These are phyloP conservation scores for Choloepus hoffmanni DNA, from an alignment of 2,113 vertebrate genomes.

Conservation along the genomic window DNA sequence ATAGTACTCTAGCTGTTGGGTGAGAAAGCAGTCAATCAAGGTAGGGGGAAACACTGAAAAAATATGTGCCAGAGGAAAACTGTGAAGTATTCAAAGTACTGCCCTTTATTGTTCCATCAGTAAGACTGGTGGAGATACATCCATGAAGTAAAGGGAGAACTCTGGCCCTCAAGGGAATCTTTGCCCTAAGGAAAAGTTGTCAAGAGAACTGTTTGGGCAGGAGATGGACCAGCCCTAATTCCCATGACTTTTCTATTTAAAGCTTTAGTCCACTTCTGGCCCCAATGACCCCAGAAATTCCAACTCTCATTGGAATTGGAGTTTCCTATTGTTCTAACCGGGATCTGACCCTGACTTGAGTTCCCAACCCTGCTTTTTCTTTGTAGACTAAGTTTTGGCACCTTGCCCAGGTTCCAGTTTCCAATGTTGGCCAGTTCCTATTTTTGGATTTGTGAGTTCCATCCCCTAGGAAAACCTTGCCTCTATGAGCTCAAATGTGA, in stretches of 20 bases:
- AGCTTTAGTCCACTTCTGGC: not conserved
- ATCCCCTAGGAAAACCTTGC: not conserved
- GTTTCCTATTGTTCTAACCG: not conserved
- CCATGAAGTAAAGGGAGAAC: not conserved
- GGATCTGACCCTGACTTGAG: not conserved
- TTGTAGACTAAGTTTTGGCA: not conserved
- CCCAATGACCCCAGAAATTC: not conserved
- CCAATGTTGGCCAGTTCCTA: not conserved
- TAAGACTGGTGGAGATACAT: not conserved
- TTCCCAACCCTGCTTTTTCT: not conserved
- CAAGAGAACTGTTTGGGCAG: not conserved
- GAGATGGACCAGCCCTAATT: not conserved
- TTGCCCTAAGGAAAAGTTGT: not conserved
- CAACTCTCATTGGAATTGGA: not conserved
- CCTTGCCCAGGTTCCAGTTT: not conserved
- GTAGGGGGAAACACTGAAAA: not conserved
- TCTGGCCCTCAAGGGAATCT: not conserved
- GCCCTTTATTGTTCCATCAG: not conserved
- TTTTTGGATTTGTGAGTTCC: not conserved
- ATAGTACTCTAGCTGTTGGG: not conserved
- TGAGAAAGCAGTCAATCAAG: conserved; percentile 7
- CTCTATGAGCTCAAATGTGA: not conserved
- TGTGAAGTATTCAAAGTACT: not conserved
- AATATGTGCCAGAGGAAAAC: not conserved
- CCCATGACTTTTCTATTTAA: not conserved